Conservation (phyloP, 2,888 invertebrate species). For the Tuberolachnus salignus region DNA sequence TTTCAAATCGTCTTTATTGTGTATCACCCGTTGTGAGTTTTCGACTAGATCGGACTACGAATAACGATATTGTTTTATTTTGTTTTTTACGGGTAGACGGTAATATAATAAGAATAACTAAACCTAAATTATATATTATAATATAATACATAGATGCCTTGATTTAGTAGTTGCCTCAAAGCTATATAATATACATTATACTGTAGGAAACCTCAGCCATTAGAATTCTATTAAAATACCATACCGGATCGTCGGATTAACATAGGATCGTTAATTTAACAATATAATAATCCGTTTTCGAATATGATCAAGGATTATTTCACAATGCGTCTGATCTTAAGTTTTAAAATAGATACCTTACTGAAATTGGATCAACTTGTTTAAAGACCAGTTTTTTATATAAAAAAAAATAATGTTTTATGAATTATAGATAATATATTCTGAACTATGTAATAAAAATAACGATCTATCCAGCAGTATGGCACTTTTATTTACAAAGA, state of each 20-base stretch:
- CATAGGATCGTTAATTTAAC: background rate
- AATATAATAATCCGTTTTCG: background rate
- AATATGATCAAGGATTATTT: conserved; percentile 1
- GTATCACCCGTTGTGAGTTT: background rate
- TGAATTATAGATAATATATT: no score
- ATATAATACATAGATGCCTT: background rate
- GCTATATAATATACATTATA: background rate
- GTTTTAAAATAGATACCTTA: background rate
- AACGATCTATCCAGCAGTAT: no score
- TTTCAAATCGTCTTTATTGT: background rate
- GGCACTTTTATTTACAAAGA: no score
- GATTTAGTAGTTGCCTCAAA: no score
- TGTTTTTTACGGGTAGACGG: background rate
- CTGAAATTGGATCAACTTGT: no score
- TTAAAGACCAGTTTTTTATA: no score
- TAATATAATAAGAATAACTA: conserved; percentile 2
- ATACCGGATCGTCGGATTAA: background rate
- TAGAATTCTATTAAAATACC: background rate
- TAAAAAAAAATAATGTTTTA: no score
- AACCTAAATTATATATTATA: background rate
- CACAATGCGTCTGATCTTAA: background rate
- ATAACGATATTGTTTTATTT: background rate
- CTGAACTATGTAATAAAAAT: no score
- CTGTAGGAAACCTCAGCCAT: background rate
- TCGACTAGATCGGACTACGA: background rate